Evolutionary conservation across 2,113 vertebrate genomes (phyloP).

Genomic region (Sebastes fasciatus): DNA sequence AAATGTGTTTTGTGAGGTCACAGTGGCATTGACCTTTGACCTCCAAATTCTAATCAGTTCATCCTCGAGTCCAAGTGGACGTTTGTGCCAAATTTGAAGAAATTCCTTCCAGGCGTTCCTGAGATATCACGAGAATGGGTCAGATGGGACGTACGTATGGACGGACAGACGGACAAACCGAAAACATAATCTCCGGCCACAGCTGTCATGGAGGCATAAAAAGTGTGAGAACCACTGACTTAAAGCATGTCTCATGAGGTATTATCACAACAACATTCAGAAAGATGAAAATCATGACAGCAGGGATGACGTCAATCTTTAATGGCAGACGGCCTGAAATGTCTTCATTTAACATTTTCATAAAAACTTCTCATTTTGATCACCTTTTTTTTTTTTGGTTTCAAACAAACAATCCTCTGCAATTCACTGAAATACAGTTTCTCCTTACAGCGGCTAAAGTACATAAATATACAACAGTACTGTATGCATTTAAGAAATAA

Average conservation of each 20-base stretch:
- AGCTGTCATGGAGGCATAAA: too few species aligned
- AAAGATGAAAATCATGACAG: constrained; percentile 38
- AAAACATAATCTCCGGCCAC: too few species aligned
- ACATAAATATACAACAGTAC: constrained; percentile 79
- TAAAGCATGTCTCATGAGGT: background rate
- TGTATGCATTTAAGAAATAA: constrained; percentile 69
- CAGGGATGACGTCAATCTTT: constrained; percentile 74
- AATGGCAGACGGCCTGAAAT: constrained; percentile 80
- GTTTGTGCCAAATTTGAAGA: too few species aligned
- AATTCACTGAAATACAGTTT: constrained; percentile 79
- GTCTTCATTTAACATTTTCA: constrained; percentile 79
- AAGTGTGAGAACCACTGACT: background rate
- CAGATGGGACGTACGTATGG: too few species aligned
- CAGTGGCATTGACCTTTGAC: too few species aligned
- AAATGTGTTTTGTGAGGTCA: too few species aligned
- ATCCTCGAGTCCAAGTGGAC: too few species aligned
- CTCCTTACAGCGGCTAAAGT: constrained; percentile 79
- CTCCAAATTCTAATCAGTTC: too few species aligned
- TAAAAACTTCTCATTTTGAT: constrained; percentile 76
- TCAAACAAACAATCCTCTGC: constrained; percentile 74
- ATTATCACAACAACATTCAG: background rate
- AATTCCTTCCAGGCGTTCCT: too few species aligned
- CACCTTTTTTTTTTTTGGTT: constrained; percentile 60
- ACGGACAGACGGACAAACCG: too few species aligned
- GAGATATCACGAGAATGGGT: too few species aligned